Conservation (phyloP, 2,888 invertebrate species). For the Scaptodrosophila latifasciaeformis region DNA sequence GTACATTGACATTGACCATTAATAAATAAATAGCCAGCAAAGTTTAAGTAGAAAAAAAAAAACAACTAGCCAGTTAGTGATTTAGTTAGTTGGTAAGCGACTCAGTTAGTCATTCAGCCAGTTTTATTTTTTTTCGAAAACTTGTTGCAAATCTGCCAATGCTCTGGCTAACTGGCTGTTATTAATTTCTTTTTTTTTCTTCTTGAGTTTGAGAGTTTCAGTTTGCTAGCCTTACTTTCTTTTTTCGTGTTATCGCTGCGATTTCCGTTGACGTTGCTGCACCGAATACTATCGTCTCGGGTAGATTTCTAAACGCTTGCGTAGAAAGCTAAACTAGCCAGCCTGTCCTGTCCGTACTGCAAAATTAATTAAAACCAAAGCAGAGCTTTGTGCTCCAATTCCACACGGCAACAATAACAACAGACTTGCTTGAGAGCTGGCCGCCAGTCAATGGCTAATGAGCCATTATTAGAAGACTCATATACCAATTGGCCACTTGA, state of each 20-base stretch:
- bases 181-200: slow-evolving; percentile 8
- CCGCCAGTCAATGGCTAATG: too few relatives aligned
- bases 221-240: slow-evolving; percentile 58
- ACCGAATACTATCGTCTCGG: too few relatives aligned
- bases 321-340: slow-evolving; percentile 54
- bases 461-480: slow-evolving; percentile 36
- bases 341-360: background rate
- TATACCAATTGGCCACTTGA: slow-evolving; percentile 10
- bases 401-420: too few relatives aligned
- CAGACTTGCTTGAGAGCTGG: too few relatives aligned
- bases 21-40: too few relatives aligned
- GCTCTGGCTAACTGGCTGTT: background rate
- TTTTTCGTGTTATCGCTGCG: slow-evolving; percentile 33
- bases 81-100: too few relatives aligned
- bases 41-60: too few relatives aligned
- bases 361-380: slow-evolving; percentile 40
- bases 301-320: slow-evolving; percentile 39
- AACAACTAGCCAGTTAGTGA: too few relatives aligned
- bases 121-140: slow-evolving; percentile 1
- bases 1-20: slow-evolving; percentile 54
- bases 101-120: too few relatives aligned
- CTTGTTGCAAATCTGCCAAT: background rate
- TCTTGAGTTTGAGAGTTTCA: too few relatives aligned
- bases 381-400: slow-evolving; percentile 51
- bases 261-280: slow-evolving; percentile 10